A percentile compares a stretch with the other conserved stretches of the same genome.
phyloP scores from a whole-genome alignment of 2,113 vertebrate genomes.

The Numida meleagris region DNA sequence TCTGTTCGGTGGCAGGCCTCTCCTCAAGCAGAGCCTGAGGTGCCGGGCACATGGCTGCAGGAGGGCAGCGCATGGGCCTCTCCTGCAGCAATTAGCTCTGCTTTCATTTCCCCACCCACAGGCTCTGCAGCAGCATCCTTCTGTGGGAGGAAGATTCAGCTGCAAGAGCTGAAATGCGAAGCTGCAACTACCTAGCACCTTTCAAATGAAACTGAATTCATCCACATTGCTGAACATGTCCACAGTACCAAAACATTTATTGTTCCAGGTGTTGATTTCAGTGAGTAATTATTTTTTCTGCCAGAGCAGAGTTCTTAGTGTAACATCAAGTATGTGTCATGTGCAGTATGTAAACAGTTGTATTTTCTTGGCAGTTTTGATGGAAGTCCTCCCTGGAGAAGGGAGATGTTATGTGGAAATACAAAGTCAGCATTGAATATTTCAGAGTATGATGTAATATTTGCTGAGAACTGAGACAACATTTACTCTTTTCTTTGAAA shows the following conservation, averaged over 20 bases:
- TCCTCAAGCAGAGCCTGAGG: conserved; percentile 19
- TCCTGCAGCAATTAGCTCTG: background rate
- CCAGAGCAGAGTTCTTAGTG: background rate
- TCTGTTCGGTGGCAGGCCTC: conserved; percentile 49
- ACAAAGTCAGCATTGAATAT: background rate
- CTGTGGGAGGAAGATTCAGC: background rate
- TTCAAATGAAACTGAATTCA: conserved; percentile 1
- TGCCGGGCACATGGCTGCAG: background rate
- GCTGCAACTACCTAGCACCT: background rate
- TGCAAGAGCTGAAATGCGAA: background rate
- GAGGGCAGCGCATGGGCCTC: background rate
- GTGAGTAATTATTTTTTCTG: background rate
- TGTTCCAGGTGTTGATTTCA: background rate
- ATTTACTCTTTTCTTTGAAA: background rate
- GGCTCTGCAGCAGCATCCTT: background rate
- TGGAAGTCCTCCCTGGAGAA: background rate
- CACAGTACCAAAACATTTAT: background rate
- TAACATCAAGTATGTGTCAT: background rate
- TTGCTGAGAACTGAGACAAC: background rate
- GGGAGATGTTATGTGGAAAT: background rate
- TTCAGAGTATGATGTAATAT: background rate
- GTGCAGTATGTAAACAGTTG: background rate
- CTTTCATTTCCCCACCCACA: background rate
- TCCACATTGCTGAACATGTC: background rate
- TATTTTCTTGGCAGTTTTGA: fast-evolving